Evolutionary conservation across 1,140 invertebrate species (phyloP).

Genomic region (Ceratosolen solmsi): DNA sequence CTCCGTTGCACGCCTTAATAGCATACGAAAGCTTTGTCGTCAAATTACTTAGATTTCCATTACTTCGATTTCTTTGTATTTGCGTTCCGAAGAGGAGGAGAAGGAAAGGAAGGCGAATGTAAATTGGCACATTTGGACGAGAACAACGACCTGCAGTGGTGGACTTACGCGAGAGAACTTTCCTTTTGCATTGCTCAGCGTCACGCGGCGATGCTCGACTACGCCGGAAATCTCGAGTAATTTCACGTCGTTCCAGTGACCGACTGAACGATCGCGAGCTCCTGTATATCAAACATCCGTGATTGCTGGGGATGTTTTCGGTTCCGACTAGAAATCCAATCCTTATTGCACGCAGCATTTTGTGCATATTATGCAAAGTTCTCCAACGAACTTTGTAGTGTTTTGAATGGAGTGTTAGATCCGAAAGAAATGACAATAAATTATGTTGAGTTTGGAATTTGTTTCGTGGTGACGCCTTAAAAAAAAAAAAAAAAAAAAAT

Average conservation of each 20-base stretch:
- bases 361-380: too few relatives aligned
- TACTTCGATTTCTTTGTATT: not conserved
- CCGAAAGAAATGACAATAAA: not conserved
- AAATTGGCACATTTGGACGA: not conserved
- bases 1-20: not conserved
- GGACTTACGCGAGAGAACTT: conserved; percentile 20
- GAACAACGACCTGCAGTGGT: not conserved
- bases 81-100: too few relatives aligned
- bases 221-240: conserved; percentile 28
- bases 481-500: too few relatives aligned
- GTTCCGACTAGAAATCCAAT: too few relatives aligned
- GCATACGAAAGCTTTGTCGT: not conserved
- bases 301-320: too few relatives aligned
- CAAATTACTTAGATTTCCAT: not conserved
- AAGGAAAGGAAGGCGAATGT: conserved; percentile 3
- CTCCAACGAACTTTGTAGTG: not conserved
- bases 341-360: too few relatives aligned
- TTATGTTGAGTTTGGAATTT: not conserved
- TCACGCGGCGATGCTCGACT: not conserved
- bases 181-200: conserved; percentile 6
- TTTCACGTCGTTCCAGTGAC: conserved; percentile 18
- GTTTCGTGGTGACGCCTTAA: not conserved
- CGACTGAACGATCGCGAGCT: conserved; percentile 11
- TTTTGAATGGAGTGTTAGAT: not conserved
- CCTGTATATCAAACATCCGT: too few relatives aligned